phyloP scores from a whole-genome alignment of 2,888 invertebrate species.

The Polydrusus tereticollis region DNA sequence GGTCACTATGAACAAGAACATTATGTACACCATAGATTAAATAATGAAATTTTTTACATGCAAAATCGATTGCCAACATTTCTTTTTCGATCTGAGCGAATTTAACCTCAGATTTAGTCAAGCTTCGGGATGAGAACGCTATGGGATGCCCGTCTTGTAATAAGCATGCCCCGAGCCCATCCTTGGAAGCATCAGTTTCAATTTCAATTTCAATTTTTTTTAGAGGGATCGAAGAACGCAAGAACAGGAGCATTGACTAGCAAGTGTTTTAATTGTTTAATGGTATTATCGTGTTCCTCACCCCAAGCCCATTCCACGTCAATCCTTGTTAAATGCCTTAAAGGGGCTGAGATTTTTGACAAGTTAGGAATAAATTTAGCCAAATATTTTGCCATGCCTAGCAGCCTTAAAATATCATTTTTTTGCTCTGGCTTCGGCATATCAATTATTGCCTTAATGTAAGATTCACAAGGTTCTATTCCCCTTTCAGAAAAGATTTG shows the following conservation, averaged over 20 bases:
- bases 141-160: conserved; percentile 59
- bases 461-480: conserved; percentile 37
- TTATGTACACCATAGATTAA: conserved; percentile 33
- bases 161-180: conserved; percentile 58
- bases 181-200: conserved; percentile 56
- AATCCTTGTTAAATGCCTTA: conserved; percentile 49
- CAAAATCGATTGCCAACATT: too few relatives aligned
- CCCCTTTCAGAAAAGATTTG: conserved; percentile 47
- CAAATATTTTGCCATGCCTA: conserved; percentile 52
- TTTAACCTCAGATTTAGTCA: conserved; percentile 57
- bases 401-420: conserved; percentile 49
- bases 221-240: conserved; percentile 51
- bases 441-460: conserved; percentile 52
- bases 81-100: too few relatives aligned
- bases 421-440: conserved; percentile 49
- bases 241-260: conserved; percentile 53
- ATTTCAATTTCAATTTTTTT: conserved; percentile 55
- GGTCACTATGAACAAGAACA: conserved; percentile 21
- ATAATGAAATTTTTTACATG: too few relatives aligned
- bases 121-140: too few relatives aligned
- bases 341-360: conserved; percentile 48
- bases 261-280: conserved; percentile 50
- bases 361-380: conserved; percentile 52
- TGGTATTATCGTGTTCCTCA: conserved; percentile 37
- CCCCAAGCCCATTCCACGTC: conserved; percentile 48